Percentiles rank a stretch among this genome's conserved stretches.
Conservation (phyloP, 2,113 vertebrate genomes). For the Pachypanchax playfairii region DNA sequence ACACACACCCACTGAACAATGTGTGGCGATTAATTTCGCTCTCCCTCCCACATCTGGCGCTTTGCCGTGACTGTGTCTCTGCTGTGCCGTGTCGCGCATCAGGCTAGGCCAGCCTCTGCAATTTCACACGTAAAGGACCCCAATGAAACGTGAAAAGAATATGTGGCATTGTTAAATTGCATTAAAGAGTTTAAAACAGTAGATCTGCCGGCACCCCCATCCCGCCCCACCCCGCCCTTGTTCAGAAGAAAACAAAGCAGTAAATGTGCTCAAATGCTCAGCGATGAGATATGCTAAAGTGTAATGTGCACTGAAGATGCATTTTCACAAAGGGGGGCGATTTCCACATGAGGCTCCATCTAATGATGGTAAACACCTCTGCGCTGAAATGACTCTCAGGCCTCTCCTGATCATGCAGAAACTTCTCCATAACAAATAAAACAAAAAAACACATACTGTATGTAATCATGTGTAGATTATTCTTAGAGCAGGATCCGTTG, state of each 20-base stretch:
- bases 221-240: no score
- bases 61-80: constrained; percentile 61
- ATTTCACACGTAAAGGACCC: constrained; percentile 79
- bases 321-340: constrained; percentile 46
- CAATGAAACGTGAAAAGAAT: constrained; percentile 83
- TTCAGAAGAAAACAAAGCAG: constrained; percentile 62
- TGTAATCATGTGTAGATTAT: no score
- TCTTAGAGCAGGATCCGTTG: no score
- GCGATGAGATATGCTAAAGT: constrained; percentile 60
- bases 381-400: no score
- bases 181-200: constrained; percentile 80
- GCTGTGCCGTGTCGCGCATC: constrained; percentile 53
- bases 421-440: no score
- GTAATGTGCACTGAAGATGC: constrained; percentile 46
- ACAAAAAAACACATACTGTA: no score
- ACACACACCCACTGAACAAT: constrained; percentile 82
- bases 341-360: constrained; percentile 28
- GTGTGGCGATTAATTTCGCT: constrained; percentile 81
- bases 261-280: constrained; percentile 62
- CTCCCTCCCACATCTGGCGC: constrained; percentile 80
- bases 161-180: constrained; percentile 83
- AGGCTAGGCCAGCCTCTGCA: constrained; percentile 58
- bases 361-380: constrained; percentile 39
- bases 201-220: constrained; percentile 22
- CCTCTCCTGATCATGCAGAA: neutral